Evolutionary conservation across 2,888 invertebrate genomes (phyloP), one percentile per base, ranked within the genome.

Genomic region (Megamerina dolium): DNA sequence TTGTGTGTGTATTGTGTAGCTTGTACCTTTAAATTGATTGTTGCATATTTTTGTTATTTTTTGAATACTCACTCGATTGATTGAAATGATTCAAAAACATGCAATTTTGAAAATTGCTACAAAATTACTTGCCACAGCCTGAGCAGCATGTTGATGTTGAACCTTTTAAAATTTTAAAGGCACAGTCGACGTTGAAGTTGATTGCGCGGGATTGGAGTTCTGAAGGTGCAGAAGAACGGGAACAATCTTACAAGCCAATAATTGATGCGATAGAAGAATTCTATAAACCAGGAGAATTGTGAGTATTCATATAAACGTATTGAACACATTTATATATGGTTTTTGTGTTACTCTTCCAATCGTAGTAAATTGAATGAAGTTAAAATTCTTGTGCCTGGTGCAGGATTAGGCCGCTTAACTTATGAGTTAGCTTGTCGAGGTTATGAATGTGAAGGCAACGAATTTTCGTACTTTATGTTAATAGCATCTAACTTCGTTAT

Each of bases 401-500:
- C 95, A n/a, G 97, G 97, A 0, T 75, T 97, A 5, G 96, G 95
- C 1, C 75, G 99, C 45, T 76, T 99, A 2, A 90, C 94, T 0
- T 95, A 87, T 75, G 97, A 99, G 75, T 80, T 99, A 21, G 94
- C 96, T 0, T 79, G 80, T 43, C 77, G 82, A 14, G 96, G 96
- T 2, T 99, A 85, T 73, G 79, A 79, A 9, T 96, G 95, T 59
- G 92, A 96, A 72, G 99, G 96, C 51, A 99, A 99, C 68, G 99
- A 99, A 73, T 96, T 94, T 75, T 94, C 93, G 20, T 78, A 96
- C 29, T 96, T 93, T 70, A 99, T 99, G 97, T 75, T 99, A 37
- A 88, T 97, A 56, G 89, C 93, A 0, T 94, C 96, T 33, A 91
- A 94, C 73, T 97, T 94, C 70, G 85, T 99, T 44, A 75, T 99